phyloP scores from a whole-genome alignment of 2,113 vertebrate species.

The Neopipo cinnamomea region DNA sequence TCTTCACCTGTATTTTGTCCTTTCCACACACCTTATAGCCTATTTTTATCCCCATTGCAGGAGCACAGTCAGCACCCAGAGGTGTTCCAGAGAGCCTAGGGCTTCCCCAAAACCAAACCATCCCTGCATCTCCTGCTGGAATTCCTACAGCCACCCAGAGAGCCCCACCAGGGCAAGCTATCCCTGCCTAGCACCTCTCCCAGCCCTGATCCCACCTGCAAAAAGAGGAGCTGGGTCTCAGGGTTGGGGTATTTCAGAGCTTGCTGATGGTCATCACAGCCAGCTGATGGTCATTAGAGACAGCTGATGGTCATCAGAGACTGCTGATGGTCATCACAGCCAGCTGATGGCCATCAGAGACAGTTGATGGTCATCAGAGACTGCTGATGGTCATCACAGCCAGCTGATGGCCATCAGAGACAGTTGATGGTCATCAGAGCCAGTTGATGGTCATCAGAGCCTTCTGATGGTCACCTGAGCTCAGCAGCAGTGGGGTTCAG shows the following conservation, averaged over 20 bases:
- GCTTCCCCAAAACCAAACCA: background rate
- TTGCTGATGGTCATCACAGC: background rate
- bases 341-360: background rate
- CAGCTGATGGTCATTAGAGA: too few relatives aligned
- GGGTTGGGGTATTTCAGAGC: background rate
- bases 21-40: accelerated
- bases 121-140: too few relatives aligned
- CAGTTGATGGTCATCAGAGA: background rate
- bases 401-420: too few relatives aligned
- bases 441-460: too few relatives aligned
- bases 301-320: too few relatives aligned
- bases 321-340: background rate
- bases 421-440: too few relatives aligned
- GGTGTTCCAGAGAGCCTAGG: background rate
- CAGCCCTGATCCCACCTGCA: accelerated
- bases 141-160: too few relatives aligned
- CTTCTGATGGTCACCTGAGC: background rate
- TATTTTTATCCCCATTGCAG: accelerated
- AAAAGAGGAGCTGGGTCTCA: accelerated
- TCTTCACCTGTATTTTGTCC: accelerated
- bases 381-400: background rate
- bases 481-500: background rate
- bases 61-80: background rate
- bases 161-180: background rate
- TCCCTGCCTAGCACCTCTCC: background rate